Evolutionary conservation across 92 coral and sea anemone species (phyloP).

Genomic region (Actinostola sp.): DNA sequence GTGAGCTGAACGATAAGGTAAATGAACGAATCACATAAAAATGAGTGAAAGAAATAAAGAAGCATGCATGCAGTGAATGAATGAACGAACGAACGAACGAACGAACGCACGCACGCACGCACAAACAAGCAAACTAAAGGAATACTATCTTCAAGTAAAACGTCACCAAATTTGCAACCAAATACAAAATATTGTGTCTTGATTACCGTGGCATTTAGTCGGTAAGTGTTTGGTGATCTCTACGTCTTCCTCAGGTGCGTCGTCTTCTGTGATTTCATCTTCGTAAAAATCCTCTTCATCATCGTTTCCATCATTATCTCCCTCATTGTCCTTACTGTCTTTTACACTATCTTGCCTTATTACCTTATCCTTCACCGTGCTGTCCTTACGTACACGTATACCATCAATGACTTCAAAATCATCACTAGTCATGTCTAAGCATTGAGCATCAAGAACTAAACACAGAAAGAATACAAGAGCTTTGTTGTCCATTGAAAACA

Average conservation of each 20-base stretch:
- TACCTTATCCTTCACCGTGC: conserved; percentile 2
- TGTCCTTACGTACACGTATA: conserved; percentile 39
- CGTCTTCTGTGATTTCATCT: conserved; percentile 28
- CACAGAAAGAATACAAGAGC: conserved; percentile 35
- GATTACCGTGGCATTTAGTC: conserved; percentile 71
- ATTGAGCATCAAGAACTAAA: background rate
- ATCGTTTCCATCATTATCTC: conserved; percentile 21
- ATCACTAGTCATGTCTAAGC: conserved; percentile 20
- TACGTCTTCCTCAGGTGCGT: conserved; percentile 48
- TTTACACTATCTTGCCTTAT: background rate
- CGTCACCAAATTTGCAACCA: too few relatives aligned
- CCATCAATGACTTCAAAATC: conserved; percentile 68
- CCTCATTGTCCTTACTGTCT: background rate
- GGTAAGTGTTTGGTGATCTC: conserved; percentile 62
- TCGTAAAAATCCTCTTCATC: conserved; percentile 42
- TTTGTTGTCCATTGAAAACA: background rate
- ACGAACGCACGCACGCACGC: too few relatives aligned
- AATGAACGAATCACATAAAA: too few relatives aligned
- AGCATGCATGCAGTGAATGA: too few relatives aligned
- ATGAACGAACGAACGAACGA: too few relatives aligned
- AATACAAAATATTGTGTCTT: background rate
- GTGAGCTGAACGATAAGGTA: too few relatives aligned
- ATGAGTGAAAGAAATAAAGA: background rate
- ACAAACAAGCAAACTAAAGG: background rate
- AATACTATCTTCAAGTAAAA: too few relatives aligned